Evolutionary conservation across 2,113 vertebrate genomes (phyloP).

Genomic region (Podocnemis expansa): DNA sequence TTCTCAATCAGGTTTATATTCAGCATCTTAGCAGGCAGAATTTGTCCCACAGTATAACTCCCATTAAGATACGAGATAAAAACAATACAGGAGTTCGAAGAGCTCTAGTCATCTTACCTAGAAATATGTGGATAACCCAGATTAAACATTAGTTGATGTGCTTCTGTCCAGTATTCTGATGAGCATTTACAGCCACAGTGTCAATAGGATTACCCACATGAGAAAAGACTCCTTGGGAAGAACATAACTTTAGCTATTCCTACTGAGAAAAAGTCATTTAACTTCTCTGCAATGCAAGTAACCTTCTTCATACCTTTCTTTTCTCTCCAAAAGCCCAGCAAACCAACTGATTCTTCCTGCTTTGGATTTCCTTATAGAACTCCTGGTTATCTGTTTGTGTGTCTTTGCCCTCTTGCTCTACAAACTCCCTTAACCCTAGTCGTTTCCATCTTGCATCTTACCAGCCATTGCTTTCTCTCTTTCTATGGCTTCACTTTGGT

Average conservation of each 20-base stretch:
- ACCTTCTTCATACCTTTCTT: neutral
- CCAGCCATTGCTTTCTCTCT: neutral
- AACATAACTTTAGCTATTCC: neutral
- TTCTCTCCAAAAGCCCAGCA: neutral
- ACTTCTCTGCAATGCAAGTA: neutral
- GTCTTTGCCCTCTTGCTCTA: neutral
- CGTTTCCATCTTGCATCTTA: neutral
- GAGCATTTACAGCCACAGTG: neutral
- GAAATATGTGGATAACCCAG: neutral
- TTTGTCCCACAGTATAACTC: neutral
- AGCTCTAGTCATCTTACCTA: neutral
- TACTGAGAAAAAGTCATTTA: neutral
- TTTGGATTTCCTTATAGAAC: neutral
- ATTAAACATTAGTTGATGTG: neutral
- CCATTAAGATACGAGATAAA: neutral
- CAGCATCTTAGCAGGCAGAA: neutral
- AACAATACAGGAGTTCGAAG: neutral
- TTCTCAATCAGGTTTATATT: neutral
- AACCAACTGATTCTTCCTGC: neutral
- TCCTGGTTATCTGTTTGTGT: neutral
- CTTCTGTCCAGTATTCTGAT: neutral
- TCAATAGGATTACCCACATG: neutral
- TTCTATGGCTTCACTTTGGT: neutral
- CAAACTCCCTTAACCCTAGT: neutral
- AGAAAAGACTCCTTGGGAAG: neutral